phyloP scores from a whole-genome alignment of 2,888 invertebrate genomes.

The Drosophila dives region DNA sequence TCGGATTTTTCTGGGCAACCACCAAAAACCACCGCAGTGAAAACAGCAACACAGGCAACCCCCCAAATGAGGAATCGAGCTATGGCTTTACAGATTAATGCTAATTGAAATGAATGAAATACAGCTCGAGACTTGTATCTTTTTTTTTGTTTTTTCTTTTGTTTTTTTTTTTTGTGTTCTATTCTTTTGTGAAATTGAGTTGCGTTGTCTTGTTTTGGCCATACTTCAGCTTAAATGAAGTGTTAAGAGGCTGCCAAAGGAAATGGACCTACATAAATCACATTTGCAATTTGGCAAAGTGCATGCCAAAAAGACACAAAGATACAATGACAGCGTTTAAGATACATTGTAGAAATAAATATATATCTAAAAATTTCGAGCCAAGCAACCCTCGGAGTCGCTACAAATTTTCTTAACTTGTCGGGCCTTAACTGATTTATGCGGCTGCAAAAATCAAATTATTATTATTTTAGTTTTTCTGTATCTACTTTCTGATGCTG shows the following conservation, averaged over 20 bases:
- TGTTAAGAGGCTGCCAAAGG: constrained; percentile 63
- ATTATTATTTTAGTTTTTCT: constrained; percentile 56
- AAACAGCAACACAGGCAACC: neutral
- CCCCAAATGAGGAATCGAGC: neutral
- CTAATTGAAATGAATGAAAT: constrained; percentile 67
- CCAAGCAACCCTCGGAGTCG: constrained; percentile 46
- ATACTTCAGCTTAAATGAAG: constrained; percentile 72
- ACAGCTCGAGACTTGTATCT: constrained; percentile 13
- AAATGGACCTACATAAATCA: constrained; percentile 68
- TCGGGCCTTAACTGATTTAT: constrained; percentile 64
- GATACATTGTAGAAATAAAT: constrained; percentile 31
- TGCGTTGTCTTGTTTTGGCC: constrained; percentile 11
- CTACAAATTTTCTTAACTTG: constrained; percentile 48
- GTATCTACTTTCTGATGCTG: neutral
- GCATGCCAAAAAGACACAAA: constrained; percentile 48
- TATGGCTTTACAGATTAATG: constrained; percentile 49
- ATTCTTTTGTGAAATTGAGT: constrained; percentile 21
- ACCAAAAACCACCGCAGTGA: constrained; percentile 38
- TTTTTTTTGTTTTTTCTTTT: neutral
- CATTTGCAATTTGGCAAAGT: constrained; percentile 79
- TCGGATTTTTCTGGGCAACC: constrained; percentile 38
- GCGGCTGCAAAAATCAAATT: constrained; percentile 69
- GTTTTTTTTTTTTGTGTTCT: neutral
- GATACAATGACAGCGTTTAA: constrained; percentile 45
- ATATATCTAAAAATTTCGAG: constrained; percentile 16